phyloP scores from a whole-genome alignment of 1,140 invertebrate genomes.

The Nephotettix cincticeps region DNA sequence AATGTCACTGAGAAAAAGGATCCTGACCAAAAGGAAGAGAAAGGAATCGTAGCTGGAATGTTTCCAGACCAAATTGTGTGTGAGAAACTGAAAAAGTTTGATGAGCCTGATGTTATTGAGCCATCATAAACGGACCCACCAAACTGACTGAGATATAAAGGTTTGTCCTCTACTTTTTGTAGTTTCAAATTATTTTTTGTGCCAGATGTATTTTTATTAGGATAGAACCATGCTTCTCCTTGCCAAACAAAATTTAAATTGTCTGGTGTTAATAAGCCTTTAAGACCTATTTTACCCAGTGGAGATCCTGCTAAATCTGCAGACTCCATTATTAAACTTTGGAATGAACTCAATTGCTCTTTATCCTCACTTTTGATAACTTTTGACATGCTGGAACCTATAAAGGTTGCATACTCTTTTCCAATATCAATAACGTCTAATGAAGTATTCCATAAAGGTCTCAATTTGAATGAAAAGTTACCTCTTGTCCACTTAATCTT shows the following conservation, averaged over 20 bases:
- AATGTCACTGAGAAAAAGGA: neutral
- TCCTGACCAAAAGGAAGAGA: neutral
- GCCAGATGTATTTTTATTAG: neutral
- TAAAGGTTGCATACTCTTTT: neutral
- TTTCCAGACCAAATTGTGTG: neutral
- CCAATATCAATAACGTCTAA: neutral
- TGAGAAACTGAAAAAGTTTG: neutral
- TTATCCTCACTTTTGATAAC: neutral
- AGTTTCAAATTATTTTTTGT: neutral
- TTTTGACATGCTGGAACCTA: neutral
- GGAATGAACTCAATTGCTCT: neutral
- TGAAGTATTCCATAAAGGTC: neutral
- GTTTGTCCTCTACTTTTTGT: neutral
- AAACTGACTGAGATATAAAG: neutral
- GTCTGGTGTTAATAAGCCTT: neutral
- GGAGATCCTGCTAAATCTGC: neutral
- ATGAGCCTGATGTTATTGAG: neutral
- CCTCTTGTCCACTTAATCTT: neutral
- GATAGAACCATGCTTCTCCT: conserved; percentile 12
- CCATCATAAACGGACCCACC: neutral
- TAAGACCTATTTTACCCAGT: neutral
- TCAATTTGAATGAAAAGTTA: conserved; percentile 5
- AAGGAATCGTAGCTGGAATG: neutral
- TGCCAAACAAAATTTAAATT: conserved; percentile 2
- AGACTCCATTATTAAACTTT: neutral